Base-by-base conservation (phyloP, 2,113 vertebrate genomes). In the Labrus mixtus region DNA sequence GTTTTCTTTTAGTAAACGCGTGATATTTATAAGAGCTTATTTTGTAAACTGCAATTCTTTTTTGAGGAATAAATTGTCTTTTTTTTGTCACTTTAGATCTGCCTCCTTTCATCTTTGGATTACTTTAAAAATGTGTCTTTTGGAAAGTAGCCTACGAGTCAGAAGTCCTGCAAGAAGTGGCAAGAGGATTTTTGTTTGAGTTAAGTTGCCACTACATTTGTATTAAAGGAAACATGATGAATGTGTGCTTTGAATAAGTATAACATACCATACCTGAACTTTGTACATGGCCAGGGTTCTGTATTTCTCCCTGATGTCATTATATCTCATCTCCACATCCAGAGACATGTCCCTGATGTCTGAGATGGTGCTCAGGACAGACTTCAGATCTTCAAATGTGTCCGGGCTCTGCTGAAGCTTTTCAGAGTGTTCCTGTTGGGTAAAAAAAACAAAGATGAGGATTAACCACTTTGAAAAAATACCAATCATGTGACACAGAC, bases 221-320 rank as follows among this genome's bases (percentile, higher is more conserved):
- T n/a, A n/a, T n/a, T 33, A 3, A 25, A 25, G 25, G 25, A 25
- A 25, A 33, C 6, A 6, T 33, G 39, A 39, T 25, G 6, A 48
- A 46, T 36, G 22, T 54, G 0, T 63, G 29, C 22, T 64, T 45
- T 77, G 1, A 61, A 55, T 8, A 3, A 4, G 68, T 29, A 22
- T 53, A 66, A 36, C n/a, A 60, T 20, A 63, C 80, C 94, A 91
- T 86, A 99, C 98, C 62, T 89, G 79, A 70, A 97, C 73, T 39
- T 90, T 86, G 72, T 99, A 97, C 86, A 96, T 92, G 0, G 76
- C 84, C 75, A 99, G 83, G 54, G 96, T 99, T 73, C 96, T 94
- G 88, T 99, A 98, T 85, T 92, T 89, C 88, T 99, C 98, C 77
- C 94, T 89, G 19, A 98, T 92, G 11, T 97, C 96, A 37, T 54